Evolutionary conservation across 2,113 vertebrate species (phyloP), one percentile per base, ranked within the genome.

Genomic region (Podocnemis expansa): DNA sequence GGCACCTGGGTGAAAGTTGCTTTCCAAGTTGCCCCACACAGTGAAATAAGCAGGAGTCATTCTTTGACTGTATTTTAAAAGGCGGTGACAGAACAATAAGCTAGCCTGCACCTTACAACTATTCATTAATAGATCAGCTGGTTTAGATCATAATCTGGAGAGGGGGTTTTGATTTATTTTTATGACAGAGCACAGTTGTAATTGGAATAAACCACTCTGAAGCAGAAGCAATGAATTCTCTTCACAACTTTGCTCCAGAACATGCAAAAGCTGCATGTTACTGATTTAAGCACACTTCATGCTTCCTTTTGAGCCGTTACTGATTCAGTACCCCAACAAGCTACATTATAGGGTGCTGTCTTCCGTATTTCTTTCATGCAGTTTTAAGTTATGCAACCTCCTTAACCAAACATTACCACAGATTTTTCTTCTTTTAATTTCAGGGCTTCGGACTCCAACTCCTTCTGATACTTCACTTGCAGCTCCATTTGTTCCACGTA

Each of bases 151-250:
- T 16, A 19, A 84, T 54, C 8, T 34, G 27, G 67, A 29, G 24
- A 22, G 13, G 38, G 27, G 14, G 75, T 51, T 63, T 22, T 76
- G 38, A 8, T 14, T 41, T 60, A 70, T 4, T 43, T 92, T 41
- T 4, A 34, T 82, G 82, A 52, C 31, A 41, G 73, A 86, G 86
- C 27, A 67, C 87, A 85, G 85, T 76, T 43, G 43, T 22, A 10
- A 6, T 0, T 1, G 70, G 49, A 76, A 78, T 14, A 83, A 24
- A 56, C 25, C 0, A 0, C 0, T 3, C 60, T 60, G 5, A 47
- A 89, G 70, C 58, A 58, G 25, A 41, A 54, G 34, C 85, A 7
- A 51, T 4, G 2, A 47, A 27, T 78, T 67, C 13, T 38, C 49
- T 0, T 0, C 6, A 34, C 2, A 10, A 49, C 56, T 67, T 43